Percentiles rank a stretch among this genome's conserved stretches.
Conservation (phyloP, 2,113 vertebrate genomes). For the Ciconia maguari region DNA sequence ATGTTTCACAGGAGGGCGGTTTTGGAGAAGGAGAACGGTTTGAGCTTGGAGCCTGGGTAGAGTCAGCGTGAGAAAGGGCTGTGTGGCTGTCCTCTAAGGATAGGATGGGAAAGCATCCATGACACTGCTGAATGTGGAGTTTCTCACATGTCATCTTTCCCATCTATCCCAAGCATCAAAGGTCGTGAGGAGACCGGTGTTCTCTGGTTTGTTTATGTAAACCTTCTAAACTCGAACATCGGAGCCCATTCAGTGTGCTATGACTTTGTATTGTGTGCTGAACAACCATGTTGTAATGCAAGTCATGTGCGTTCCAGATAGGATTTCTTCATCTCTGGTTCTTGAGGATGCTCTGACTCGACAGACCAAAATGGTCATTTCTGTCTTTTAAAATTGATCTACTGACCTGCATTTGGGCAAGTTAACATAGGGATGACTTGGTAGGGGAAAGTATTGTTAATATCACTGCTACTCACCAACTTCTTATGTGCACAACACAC, state of each 20-base stretch:
- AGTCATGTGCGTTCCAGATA: neutral
- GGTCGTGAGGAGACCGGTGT: neutral
- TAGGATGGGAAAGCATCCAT: neutral
- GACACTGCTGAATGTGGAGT: neutral
- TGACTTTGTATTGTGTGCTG: neutral
- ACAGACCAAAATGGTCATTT: neutral
- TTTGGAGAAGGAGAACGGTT: neutral
- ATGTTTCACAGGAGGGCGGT: neutral
- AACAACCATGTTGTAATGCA: neutral
- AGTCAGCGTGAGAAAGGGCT: neutral
- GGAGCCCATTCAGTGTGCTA: neutral
- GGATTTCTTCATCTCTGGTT: neutral
- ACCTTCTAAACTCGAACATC: neutral
- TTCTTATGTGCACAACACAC: rapidly evolving
- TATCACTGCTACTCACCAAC: neutral
- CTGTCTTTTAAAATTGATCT: neutral
- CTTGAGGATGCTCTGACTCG: neutral
- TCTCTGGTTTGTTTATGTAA: neutral
- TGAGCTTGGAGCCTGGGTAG: neutral
- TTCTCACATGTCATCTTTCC: neutral
- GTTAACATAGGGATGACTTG: neutral
- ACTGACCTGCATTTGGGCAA: neutral
- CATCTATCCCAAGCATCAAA: neutral
- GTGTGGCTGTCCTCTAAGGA: neutral
- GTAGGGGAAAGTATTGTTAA: neutral